Conservation (phyloP, 2,888 invertebrate genomes). For the Drosophila austrosaltans region DNA sequence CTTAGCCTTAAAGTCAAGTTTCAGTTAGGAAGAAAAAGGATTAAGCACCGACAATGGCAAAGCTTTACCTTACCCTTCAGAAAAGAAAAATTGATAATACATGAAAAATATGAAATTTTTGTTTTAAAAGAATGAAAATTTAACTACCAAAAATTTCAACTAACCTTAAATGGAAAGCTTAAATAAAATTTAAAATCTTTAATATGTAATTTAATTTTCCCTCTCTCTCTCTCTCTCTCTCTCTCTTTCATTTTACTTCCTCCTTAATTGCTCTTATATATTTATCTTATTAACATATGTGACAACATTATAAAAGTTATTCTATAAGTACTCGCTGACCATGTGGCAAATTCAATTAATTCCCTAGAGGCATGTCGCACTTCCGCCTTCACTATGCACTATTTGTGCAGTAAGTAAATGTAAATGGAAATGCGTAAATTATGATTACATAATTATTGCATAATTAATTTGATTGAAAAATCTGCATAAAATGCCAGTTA, state of each 20-base stretch:
- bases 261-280: not conserved
- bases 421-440: conserved; percentile 42
- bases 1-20: not conserved
- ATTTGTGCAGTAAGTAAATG: not conserved
- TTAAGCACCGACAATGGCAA: conserved; percentile 18
- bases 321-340: conserved; percentile 14
- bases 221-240: not conserved
- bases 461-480: conserved; percentile 54
- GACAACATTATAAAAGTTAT: not conserved
- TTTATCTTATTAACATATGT: not conserved
- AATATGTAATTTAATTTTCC: no score
- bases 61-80: no score
- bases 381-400: conserved; percentile 8
- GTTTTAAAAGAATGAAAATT: not conserved
- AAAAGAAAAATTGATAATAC: not conserved
- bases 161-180: no score
- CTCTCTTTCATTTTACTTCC: not conserved
- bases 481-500: conserved; percentile 53
- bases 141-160: no score
- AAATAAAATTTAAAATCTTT: no score
- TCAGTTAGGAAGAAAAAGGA: conserved; percentile 3
- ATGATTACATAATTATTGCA: conserved; percentile 61
- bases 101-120: not conserved
- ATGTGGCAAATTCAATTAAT: conserved; percentile 31
- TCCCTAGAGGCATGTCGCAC: not conserved